These are phyloP conservation scores for Nesidiocoris tenuis DNA, from an alignment of 2,888 invertebrate species.

Conservation along the genomic window DNA sequence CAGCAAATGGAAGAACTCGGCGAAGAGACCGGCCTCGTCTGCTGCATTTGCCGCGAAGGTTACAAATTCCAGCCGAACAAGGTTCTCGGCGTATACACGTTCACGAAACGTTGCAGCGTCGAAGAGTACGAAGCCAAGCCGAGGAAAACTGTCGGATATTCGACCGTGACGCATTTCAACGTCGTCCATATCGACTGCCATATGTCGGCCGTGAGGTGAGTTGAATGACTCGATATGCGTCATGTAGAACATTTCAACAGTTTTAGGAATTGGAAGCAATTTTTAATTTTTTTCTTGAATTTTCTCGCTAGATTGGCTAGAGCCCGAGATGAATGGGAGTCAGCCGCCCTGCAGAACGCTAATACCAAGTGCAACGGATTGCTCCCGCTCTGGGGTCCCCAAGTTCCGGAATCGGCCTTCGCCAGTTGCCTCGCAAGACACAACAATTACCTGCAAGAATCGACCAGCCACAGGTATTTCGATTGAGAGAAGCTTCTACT, in stretches of 20 bases:
- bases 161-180: constrained; percentile 97
- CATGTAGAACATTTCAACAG: not conserved
- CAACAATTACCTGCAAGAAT: constrained; percentile 75
- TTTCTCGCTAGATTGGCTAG: constrained; percentile 58
- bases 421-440: constrained; percentile 91
- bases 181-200: constrained; percentile 98
- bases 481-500: no score
- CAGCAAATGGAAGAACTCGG: constrained; percentile 93
- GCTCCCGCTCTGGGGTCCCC: constrained; percentile 94
- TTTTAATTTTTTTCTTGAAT: no score
- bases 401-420: constrained; percentile 88
- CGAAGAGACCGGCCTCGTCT: constrained; percentile 92
- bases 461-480: constrained; percentile 54
- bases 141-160: constrained; percentile 83
- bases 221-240: constrained; percentile 53
- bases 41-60: constrained; percentile 97
- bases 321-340: constrained; percentile 94
- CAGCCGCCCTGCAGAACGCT: constrained; percentile 95
- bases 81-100: constrained; percentile 94
- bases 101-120: constrained; percentile 89
- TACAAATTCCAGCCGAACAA: constrained; percentile 93
- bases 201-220: constrained; percentile 86
- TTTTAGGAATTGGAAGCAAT: no score
- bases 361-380: constrained; percentile 97
- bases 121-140: constrained; percentile 90